Evolutionary conservation across 2,888 invertebrate species (phyloP), one percentile per base, ranked within the genome.

Genomic region (Dynastes hyllus): DNA sequence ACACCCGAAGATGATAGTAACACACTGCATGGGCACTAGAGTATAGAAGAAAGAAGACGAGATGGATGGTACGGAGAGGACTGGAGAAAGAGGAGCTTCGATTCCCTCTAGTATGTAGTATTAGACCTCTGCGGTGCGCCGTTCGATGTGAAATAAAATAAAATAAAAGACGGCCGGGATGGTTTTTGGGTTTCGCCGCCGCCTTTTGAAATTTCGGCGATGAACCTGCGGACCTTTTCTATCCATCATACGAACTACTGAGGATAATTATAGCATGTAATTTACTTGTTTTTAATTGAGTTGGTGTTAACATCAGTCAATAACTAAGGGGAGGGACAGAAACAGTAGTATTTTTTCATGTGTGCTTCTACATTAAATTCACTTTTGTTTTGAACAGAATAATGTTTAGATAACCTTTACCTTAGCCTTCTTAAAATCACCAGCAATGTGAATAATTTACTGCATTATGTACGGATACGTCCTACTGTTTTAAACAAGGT

Each of bases 121-220:
- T 8, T 45, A 45, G 45, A 29, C 61, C 45, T 8, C 40, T 45
- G 69, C 69, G 22, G 37, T 27, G 13, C 22, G 27, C 50, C 27
- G 37, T 40, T 4, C 22, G 55, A 50, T 55, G 27, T 37, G 37
- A 45, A 73, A 76, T 71, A 11, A 45, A 37, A 81, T 82, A 82
- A 82, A 80, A 80, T 82, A 84, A 85, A 81, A 83, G 83, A 79
- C 81, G 80, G 80, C 78, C 79, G 11, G 6, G 29, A 32, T 63
- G 22, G 13, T 13, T 22, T 63, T 29, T 63, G 13, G 29, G 82
- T 83, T 82, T 83, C 78, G 83, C 84, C 83, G 83, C 82, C 55
- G 55, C 22, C 83, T 79, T 78, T 78, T 78, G 73, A 78, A 78
- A 78, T 67, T 77, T 67, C 77, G 50, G 6, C 55, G 55, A 58